These are phyloP conservation scores for Drosophila carrolli DNA, from an alignment of 1,140 invertebrate genomes.

Conservation along the genomic window DNA sequence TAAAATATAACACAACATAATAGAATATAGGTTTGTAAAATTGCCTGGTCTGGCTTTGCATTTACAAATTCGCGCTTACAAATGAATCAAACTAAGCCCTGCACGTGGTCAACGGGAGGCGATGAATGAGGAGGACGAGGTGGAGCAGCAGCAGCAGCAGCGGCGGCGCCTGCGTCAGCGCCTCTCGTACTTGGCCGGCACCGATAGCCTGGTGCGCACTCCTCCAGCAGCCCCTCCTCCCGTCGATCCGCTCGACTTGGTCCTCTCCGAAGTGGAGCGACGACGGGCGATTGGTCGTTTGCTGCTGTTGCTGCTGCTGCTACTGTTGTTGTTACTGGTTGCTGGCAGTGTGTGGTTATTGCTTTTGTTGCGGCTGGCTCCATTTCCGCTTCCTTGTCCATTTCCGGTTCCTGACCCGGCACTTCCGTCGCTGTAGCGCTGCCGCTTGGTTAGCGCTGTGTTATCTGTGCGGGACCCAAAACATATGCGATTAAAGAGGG, in stretches of 20 bases:
- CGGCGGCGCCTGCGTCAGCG: slow-evolving; percentile 72
- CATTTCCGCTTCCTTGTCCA: slow-evolving; percentile 25
- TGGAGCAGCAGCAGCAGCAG: slow-evolving; percentile 61
- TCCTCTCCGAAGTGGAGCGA: slow-evolving; percentile 56
- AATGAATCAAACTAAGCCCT: slow-evolving; percentile 26
- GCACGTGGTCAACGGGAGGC: slow-evolving; percentile 13
- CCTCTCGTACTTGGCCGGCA: slow-evolving; percentile 72
- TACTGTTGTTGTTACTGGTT: slow-evolving; percentile 45
- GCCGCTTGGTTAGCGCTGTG: slow-evolving; percentile 52
- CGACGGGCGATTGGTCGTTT: slow-evolving; percentile 39
- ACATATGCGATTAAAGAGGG: slow-evolving; percentile 17
- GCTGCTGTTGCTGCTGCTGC: slow-evolving; percentile 8
- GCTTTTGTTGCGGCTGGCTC: slow-evolving; percentile 68
- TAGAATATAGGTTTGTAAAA: slow-evolving; percentile 24
- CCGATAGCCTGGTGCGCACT: slow-evolving; percentile 73
- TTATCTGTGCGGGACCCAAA: slow-evolving; percentile 33
- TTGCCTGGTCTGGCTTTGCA: slow-evolving; percentile 21
- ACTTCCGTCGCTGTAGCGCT: slow-evolving; percentile 64
- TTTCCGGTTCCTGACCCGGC: slow-evolving; percentile 22
- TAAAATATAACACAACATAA: slow-evolving; percentile 54
- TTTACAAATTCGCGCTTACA: background rate
- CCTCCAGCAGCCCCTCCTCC: slow-evolving; percentile 37
- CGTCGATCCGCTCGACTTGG: slow-evolving; percentile 29
- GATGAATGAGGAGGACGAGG: slow-evolving; percentile 12
- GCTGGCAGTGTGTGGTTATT: slow-evolving; percentile 76